Evolutionary conservation across 2,888 invertebrate species (phyloP).

Genomic region (Magallana nippona): DNA sequence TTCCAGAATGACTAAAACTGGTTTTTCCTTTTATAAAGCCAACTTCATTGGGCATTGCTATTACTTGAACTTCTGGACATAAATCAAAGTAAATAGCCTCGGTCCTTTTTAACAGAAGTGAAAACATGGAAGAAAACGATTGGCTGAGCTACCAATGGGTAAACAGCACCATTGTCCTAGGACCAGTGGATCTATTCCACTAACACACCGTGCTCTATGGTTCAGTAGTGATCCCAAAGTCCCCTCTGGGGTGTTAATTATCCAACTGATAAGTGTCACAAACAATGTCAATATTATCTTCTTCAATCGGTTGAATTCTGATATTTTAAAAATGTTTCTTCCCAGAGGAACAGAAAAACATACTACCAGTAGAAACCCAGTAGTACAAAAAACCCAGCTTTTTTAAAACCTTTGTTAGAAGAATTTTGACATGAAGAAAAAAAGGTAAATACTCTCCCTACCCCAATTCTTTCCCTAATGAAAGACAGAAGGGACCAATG

Average conservation of each 20-base stretch:
- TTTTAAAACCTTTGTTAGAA: not conserved
- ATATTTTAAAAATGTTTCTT: conserved; percentile 4
- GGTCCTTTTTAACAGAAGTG: not conserved
- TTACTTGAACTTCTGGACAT: not conserved
- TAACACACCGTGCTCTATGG: not conserved
- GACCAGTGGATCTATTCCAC: not conserved
- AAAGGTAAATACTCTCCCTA: too few species aligned
- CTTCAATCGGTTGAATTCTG: not conserved
- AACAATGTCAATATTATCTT: conserved; percentile 19
- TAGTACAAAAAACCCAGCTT: not conserved
- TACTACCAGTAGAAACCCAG: not conserved
- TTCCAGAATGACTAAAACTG: too few species aligned
- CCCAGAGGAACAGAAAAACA: not conserved
- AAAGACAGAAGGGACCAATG: too few species aligned
- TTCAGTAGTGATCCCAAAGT: conserved; percentile 1
- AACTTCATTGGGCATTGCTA: too few species aligned
- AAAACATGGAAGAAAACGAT: not conserved
- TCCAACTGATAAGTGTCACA: conserved; percentile 1
- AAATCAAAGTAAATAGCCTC: not conserved
- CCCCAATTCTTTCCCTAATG: too few species aligned
- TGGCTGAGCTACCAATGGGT: not conserved
- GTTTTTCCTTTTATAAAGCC: not conserved
- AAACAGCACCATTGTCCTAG: not conserved
- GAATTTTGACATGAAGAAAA: too few species aligned
- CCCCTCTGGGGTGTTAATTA: conserved; percentile 1